These are phyloP conservation scores for Sussaba pulchella DNA, from an alignment of 2,888 invertebrate species.

Conservation along the genomic window DNA sequence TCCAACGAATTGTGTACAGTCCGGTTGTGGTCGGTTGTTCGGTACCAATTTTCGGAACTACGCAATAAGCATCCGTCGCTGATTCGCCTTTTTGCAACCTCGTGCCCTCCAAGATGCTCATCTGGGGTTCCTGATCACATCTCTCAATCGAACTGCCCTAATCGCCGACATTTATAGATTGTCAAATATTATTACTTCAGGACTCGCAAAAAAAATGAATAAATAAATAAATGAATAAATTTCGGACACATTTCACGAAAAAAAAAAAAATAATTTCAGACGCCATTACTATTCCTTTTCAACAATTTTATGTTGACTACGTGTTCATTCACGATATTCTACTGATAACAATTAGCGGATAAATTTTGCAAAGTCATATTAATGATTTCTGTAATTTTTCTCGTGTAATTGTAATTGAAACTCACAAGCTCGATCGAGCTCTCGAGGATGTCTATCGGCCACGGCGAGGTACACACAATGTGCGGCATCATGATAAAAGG, in stretches of 20 bases:
- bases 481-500: slow-evolving; percentile 89
- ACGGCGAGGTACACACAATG: slow-evolving; percentile 89
- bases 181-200: background rate
- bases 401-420: too few relatives aligned
- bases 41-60: slow-evolving; percentile 82
- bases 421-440: slow-evolving; percentile 88
- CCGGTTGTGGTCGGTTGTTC: slow-evolving; percentile 85
- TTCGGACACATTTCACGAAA: too few relatives aligned
- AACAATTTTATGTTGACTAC: too few relatives aligned
- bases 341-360: too few relatives aligned
- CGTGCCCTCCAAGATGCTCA: slow-evolving; percentile 81
- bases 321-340: too few relatives aligned
- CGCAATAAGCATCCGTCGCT: slow-evolving; percentile 85
- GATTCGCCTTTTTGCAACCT: slow-evolving; percentile 85
- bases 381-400: background rate
- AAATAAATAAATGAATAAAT: too few relatives aligned
- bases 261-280: too few relatives aligned
- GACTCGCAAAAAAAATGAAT: too few relatives aligned
- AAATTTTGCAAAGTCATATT: background rate
- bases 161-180: background rate
- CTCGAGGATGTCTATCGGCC: slow-evolving; percentile 88
- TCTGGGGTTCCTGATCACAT: slow-evolving; percentile 70
- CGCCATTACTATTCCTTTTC: too few relatives aligned
- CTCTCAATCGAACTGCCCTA: slow-evolving; percentile 79
- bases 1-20: slow-evolving; percentile 86